Base-by-base conservation (phyloP, 1,140 invertebrate species). In the Neuroterus valhalla region DNA sequence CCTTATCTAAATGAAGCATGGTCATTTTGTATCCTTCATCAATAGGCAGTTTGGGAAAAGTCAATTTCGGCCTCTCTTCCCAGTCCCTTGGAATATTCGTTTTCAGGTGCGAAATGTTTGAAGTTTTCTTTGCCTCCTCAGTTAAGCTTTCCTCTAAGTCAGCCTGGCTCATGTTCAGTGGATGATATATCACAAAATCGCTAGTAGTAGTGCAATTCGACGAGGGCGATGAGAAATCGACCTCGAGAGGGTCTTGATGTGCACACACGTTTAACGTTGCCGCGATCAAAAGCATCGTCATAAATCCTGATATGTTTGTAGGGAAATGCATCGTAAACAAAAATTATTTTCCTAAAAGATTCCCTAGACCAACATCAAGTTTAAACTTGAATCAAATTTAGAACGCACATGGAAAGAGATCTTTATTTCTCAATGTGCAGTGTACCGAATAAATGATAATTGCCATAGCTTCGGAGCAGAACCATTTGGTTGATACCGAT, bases 1-100 rank as follows among this genome's bases (percentile, higher is more conserved):
- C 90, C 44, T 90, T 88, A 62, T 91, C 88, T 55, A 92, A 85
- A 76, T 91, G 89, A 76, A 92, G 83, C 71, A 86, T 89, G 45
- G 88, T 82, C 88, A 92, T 91, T 82, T 86, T 91, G 74, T 90
- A 92, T 14, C 80, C 70, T 4, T 86, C 82, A 0, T 88, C 82
- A 0, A 50, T 71, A 5, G 77, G 74, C 5, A 78, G 85, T 55
- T 85, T 86, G 3, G 88, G 88, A 68, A 90, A 90, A 23, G 87
- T 76, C 8, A 90, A 74, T 48, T 78, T 85, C 0, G 84, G 84
- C 50, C 70, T 81, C 4, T 72, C 74, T 1, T 86, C 76, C 85
- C 85, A 89, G 12, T 89, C 82, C 0, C 62, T 79, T 11, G 79
- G 76, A 8, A 80, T 42, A 1, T 71, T 77, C 4, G 83, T 86